A percentile compares a stretch with the other conserved stretches of the same genome.
phyloP scores from a whole-genome alignment of 1,140 invertebrate species.

The Hermetia illucens region DNA sequence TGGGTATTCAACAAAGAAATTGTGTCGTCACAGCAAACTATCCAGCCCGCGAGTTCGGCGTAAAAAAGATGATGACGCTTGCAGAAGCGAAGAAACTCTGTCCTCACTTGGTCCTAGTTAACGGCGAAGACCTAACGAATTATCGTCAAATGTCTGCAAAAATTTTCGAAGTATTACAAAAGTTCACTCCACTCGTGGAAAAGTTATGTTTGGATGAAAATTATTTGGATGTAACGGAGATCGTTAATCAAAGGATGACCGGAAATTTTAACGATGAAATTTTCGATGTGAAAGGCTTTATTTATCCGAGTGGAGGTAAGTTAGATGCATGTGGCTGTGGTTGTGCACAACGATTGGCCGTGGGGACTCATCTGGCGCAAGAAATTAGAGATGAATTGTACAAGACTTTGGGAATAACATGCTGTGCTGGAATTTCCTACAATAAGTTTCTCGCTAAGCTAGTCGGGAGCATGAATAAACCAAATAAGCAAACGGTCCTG shows the following conservation, averaged over 20 bases:
- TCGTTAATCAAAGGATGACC: conserved; percentile 36
- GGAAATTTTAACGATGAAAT: conserved; percentile 11
- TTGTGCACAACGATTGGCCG: conserved; percentile 45
- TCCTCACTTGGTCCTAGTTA: conserved; percentile 50
- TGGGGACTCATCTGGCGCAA: conserved; percentile 51
- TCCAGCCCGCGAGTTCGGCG: conserved; percentile 49
- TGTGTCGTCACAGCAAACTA: conserved; percentile 71
- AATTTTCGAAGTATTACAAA: conserved; percentile 48
- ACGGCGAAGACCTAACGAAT: conserved; percentile 59
- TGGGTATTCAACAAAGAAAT: conserved; percentile 67
- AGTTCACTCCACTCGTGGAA: conserved; percentile 53
- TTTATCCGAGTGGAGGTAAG: conserved; percentile 34
- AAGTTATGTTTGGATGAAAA: conserved; percentile 69
- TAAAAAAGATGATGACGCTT: conserved; percentile 59
- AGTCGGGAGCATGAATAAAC: conserved; percentile 53
- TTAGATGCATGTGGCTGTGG: conserved; percentile 50
- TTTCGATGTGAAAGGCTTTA: conserved; percentile 34
- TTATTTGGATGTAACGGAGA: conserved; percentile 56
- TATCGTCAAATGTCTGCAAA: conserved; percentile 56
- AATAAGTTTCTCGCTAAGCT: conserved; percentile 75
- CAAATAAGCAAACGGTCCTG: conserved; percentile 65
- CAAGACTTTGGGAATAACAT: conserved; percentile 52
- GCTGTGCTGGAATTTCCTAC: conserved; percentile 66
- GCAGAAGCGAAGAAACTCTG: conserved; percentile 50
- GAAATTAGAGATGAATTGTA: conserved; percentile 52